Evolutionary conservation across 2,113 vertebrate genomes (phyloP), one percentile per base, ranked within the genome.

Genomic region (Phrynosoma platyrhinos): DNA sequence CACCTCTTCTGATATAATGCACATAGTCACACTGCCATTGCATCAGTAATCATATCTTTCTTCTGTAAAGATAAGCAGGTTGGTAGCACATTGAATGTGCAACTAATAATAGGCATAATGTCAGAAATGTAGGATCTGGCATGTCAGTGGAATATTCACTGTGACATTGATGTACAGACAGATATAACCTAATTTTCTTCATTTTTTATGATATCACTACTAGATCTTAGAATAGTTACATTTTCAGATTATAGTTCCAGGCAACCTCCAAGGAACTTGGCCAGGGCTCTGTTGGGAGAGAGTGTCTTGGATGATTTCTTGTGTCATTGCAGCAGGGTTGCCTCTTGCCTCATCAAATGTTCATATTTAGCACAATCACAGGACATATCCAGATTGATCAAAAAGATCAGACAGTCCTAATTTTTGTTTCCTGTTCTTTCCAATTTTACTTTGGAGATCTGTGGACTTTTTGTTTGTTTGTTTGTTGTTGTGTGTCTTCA

Each of bases 301-400:
- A 62, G 58, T 47, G 42, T 47, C 42, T 47, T 6, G 6, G 42
- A 47, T 47, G 42, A 47, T 47, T 47, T 3, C 42, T 6, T 47
- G 42, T 47, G 42, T 3, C 42, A 47, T 3, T 47, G 42, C 42
- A 47, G 42, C 6, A 47, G 42, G 42, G 42, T 47, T 47, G 42
- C 42, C 42, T 47, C 42, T 88, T 92, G 78, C 88, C 86, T 4
- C 0, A 90, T 85, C 76, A 83, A 79, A 87, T 0, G 0, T 47
- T 93, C 82, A 68, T 80, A 78, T 94, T 85, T 92, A 92, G 92
- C 88, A 88, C 86, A 92, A 79, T 47, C 64, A 89, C 69, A 72
- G 87, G 7, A 2, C 55, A 58, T 14, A 58, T 58, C 55, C 55
- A 47, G 42, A 47, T 6, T 47, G 42, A 47, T 47, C 42, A 47